Evolutionary conservation across 2,113 vertebrate species (phyloP).

Genomic region (Pagrus major): DNA sequence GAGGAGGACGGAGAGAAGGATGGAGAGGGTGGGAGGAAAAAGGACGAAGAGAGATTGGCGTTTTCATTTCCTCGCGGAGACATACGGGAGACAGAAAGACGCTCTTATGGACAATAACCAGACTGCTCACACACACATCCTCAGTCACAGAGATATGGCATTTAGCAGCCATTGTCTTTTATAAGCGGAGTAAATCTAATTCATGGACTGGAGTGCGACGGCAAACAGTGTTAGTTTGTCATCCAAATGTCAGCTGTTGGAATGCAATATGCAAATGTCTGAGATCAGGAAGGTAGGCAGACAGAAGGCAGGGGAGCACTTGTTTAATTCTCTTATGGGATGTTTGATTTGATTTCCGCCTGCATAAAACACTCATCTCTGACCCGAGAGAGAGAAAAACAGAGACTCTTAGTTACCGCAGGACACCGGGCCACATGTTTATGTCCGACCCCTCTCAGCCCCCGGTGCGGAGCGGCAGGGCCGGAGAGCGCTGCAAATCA

Average conservation of each 20-base stretch:
- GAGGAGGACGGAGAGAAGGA: neutral
- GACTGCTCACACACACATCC: conserved; percentile 10
- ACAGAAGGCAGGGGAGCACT: neutral
- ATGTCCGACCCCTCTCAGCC: conserved; percentile 30
- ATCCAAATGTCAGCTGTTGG: conserved; percentile 77
- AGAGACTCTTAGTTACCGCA: conserved; percentile 27
- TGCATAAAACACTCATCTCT: neutral
- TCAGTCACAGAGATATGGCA: conserved; percentile 68
- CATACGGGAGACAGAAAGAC: conserved; percentile 41
- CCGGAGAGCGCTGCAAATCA: conserved; percentile 61
- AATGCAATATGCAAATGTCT: conserved; percentile 68
- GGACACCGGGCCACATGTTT: conserved; percentile 35
- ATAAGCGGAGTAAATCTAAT: conserved; percentile 78
- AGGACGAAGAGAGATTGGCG: conserved; percentile 39
- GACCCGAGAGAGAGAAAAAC: neutral
- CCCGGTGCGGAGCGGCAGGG: neutral
- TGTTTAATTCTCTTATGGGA: conserved; percentile 2
- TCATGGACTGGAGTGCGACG: conserved; percentile 60
- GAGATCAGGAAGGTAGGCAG: conserved; percentile 34
- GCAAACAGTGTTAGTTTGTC: conserved; percentile 77
- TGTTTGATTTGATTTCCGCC: conserved; percentile 20
- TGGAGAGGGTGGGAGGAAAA: neutral
- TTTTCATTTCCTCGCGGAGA: conserved; percentile 64
- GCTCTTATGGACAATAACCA: conserved; percentile 47
- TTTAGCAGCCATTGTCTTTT: conserved; percentile 78